A percentile compares a stretch with the other conserved stretches of the same genome.
phyloP scores from a whole-genome alignment of 1,140 invertebrate species.

The Meloidogyne floridensis region DNA sequence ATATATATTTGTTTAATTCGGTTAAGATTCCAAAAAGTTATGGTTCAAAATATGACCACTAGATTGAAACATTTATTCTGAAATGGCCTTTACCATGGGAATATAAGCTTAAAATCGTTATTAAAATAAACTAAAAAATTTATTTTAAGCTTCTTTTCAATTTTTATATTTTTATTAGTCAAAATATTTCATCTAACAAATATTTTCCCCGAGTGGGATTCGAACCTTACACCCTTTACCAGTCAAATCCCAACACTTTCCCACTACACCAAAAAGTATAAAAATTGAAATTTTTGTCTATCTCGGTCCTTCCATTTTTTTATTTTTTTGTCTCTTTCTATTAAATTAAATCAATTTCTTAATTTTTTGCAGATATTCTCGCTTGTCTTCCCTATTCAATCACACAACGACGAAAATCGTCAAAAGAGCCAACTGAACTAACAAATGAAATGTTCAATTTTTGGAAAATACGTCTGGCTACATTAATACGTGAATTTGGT shows the following conservation, averaged over 20 bases:
- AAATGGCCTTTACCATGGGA: too few relatives aligned
- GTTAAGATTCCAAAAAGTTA: too few relatives aligned
- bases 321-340: too few relatives aligned
- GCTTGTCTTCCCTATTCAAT: constrained; percentile 3
- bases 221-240: not conserved
- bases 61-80: too few relatives aligned
- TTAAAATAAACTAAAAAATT: too few relatives aligned
- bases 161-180: not conserved
- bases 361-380: not conserved
- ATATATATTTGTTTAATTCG: too few relatives aligned
- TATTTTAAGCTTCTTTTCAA: not conserved
- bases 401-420: not conserved
- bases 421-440: not conserved
- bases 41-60: too few relatives aligned
- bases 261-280: not conserved
- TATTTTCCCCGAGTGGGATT: not conserved
- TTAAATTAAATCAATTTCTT: too few relatives aligned
- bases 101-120: too few relatives aligned
- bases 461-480: not conserved
- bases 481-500: not conserved
- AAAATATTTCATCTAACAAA: not conserved
- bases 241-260: not conserved
- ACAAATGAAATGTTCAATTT: not conserved
- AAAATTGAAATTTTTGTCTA: not conserved
- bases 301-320: too few relatives aligned